phyloP scores from a whole-genome alignment of 2,888 invertebrate genomes.

The Drosophila borealis region DNA sequence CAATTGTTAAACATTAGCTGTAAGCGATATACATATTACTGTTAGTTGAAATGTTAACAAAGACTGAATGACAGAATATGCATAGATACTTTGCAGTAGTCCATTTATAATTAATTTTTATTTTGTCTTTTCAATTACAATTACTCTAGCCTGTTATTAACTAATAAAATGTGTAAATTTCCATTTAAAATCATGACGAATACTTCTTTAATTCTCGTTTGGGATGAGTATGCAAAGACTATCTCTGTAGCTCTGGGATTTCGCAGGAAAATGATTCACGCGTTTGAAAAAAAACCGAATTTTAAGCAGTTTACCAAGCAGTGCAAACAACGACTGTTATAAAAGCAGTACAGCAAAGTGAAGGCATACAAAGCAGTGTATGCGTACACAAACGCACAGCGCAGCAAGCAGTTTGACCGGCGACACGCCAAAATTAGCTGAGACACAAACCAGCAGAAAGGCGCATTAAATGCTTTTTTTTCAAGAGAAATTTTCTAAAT shows the following conservation, averaged over 20 bases:
- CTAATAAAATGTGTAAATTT: constrained; percentile 32
- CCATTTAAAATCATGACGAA: neutral
- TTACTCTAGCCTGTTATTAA: constrained; percentile 23
- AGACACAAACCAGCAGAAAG: constrained; percentile 17
- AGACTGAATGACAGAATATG: constrained; percentile 52
- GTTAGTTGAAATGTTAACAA: constrained; percentile 40
- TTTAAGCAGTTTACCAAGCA: constrained; percentile 4
- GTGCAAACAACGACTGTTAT: neutral
- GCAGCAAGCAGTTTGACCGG: neutral
- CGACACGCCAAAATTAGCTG: constrained; percentile 1
- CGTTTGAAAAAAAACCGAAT: neutral
- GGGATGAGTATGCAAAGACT: neutral
- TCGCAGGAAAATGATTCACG: constrained; percentile 14
- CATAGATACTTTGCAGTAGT: constrained; percentile 29
- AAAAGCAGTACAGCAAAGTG: neutral
- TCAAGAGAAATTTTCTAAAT: neutral
- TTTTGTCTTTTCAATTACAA: constrained; percentile 28
- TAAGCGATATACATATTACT: constrained; percentile 41
- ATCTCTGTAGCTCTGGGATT: neutral
- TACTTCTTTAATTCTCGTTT: neutral
- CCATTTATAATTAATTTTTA: constrained; percentile 17
- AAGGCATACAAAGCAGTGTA: neutral
- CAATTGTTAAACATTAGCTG: constrained; percentile 17
- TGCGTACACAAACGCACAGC: too few species aligned
- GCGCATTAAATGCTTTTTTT: neutral